Evolutionary conservation across 2,797 vertebrate genomes (phyloP).

Genomic region (Moxostoma hubbsi): DNA sequence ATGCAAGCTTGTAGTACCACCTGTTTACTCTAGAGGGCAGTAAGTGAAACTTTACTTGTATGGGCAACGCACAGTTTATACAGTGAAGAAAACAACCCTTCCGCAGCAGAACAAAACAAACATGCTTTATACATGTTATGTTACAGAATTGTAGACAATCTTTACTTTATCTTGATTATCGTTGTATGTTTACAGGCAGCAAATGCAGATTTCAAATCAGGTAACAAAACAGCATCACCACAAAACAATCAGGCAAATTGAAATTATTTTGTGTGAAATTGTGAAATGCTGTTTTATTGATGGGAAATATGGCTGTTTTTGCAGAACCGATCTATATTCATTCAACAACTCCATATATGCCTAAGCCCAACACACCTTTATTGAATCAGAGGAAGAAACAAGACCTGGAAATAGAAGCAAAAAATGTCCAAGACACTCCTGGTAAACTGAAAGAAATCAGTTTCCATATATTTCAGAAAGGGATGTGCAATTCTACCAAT

Average conservation of each 20-base stretch:
- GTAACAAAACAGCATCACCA: conserved; percentile 68
- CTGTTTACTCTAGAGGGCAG: no score
- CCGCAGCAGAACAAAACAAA: no score
- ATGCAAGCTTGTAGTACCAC: no score
- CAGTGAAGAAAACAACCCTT: no score
- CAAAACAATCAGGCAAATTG: not conserved
- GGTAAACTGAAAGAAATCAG: conserved; percentile 41
- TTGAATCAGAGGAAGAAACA: conserved; percentile 64
- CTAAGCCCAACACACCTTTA: conserved; percentile 72
- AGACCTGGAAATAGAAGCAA: conserved; percentile 46
- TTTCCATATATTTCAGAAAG: not conserved
- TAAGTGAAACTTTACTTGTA: no score
- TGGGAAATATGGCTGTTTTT: conserved; percentile 40
- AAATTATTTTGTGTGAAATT: conserved; percentile 27
- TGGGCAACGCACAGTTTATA: no score
- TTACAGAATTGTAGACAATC: not conserved
- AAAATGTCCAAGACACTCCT: conserved; percentile 67
- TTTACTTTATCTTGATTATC: not conserved
- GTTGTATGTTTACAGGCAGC: conserved; percentile 83
- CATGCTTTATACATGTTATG: no score
- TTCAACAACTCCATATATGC: conserved; percentile 77
- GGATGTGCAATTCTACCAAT: no score
- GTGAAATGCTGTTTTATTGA: not conserved
- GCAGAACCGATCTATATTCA: conserved; percentile 79
- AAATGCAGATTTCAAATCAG: conserved; percentile 81